Conservation (phyloP, 1,140 invertebrate species). For the Anthonomus grandis region DNA sequence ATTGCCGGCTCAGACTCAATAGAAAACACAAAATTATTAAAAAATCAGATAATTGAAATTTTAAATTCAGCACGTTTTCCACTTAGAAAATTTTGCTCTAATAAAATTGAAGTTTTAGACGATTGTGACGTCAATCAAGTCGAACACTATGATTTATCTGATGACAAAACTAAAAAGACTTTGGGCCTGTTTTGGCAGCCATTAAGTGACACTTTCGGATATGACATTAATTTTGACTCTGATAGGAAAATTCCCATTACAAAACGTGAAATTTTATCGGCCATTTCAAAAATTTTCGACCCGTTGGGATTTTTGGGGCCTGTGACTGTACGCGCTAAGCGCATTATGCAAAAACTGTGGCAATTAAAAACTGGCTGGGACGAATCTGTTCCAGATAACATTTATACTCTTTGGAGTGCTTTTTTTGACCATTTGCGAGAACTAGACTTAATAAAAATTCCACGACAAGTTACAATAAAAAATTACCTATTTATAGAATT, state of each 20-base stretch:
- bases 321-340: constrained; percentile 45
- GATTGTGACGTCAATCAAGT: background rate
- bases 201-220: constrained; percentile 37
- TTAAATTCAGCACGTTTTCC: constrained; percentile 27
- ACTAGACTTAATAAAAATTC: constrained; percentile 20
- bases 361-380: constrained; percentile 47
- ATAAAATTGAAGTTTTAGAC: constrained; percentile 15
- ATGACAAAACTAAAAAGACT: constrained; percentile 31
- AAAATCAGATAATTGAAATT: constrained; percentile 31
- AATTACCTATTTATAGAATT: constrained; percentile 30
- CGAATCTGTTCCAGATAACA: constrained; percentile 35
- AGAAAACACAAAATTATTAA: constrained; percentile 29
- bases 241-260: constrained; percentile 29
- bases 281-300: constrained; percentile 47
- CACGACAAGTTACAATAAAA: constrained; percentile 21
- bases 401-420: constrained; percentile 16
- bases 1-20: constrained; percentile 42
- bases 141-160: background rate
- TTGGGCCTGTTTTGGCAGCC: constrained; percentile 44
- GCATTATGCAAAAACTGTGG: constrained; percentile 50
- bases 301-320: constrained; percentile 48
- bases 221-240: constrained; percentile 25
- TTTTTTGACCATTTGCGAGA: constrained; percentile 22
- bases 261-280: constrained; percentile 46
- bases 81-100: constrained; percentile 33